Evolutionary conservation across 2,113 vertebrate genomes (phyloP).

Genomic region (Conger conger): DNA sequence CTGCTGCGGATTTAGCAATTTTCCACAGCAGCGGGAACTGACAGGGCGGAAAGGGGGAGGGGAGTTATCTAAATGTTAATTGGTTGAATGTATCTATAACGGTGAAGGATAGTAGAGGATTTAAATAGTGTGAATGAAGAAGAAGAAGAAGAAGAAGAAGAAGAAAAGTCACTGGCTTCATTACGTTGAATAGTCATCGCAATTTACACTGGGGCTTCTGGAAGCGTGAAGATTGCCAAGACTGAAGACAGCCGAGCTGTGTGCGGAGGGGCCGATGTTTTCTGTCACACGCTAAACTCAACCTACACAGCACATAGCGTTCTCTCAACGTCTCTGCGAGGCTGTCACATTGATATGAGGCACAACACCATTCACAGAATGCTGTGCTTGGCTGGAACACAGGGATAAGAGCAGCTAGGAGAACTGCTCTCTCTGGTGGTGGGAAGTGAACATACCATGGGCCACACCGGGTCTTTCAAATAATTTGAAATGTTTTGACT

Average conservation of each 20-base stretch:
- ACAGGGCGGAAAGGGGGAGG: background rate
- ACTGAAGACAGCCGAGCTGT: background rate
- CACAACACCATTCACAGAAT: background rate
- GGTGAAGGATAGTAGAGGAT: background rate
- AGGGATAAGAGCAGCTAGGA: background rate
- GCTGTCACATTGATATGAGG: background rate
- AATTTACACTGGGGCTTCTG: background rate
- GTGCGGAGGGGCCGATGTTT: background rate
- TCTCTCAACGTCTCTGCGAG: background rate
- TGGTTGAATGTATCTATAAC: background rate
- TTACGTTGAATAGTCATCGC: background rate
- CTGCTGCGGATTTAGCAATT: background rate
- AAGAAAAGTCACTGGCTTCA: background rate
- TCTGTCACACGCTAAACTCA: background rate
- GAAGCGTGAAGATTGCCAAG: background rate
- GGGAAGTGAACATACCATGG: background rate
- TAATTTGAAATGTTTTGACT: too few relatives aligned
- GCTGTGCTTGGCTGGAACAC: background rate
- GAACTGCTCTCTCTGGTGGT: constrained; percentile 32
- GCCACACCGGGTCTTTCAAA: too few relatives aligned
- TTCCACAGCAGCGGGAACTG: background rate
- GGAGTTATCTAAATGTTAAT: background rate
- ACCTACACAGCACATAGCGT: background rate
- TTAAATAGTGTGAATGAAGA: background rate
- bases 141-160: background rate